Evolutionary conservation across 2,113 vertebrate genomes (phyloP).

Genomic region (Raja brachyura): DNA sequence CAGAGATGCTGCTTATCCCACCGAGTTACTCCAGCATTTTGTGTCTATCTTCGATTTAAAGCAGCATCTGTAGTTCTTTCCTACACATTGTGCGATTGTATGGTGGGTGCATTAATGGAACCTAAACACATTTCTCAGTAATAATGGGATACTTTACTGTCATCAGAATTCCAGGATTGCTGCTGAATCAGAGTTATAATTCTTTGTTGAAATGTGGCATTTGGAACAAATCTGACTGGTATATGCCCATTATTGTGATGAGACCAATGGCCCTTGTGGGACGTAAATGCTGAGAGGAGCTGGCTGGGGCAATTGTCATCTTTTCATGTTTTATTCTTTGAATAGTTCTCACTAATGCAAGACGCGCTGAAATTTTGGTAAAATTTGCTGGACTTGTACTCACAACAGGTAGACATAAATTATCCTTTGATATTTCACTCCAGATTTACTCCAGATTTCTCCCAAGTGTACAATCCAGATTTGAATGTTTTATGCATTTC

Average conservation of each 20-base stretch:
- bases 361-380: not conserved
- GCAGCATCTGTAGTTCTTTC: too few relatives aligned
- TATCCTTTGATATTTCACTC: not conserved
- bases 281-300: not conserved
- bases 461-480: not conserved
- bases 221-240: not conserved
- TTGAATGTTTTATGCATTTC: not conserved
- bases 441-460: not conserved
- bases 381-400: not conserved
- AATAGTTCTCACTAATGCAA: not conserved
- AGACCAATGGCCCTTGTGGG: not conserved
- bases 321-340: not conserved
- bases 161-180: not conserved
- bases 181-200: not conserved
- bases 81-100: too few relatives aligned
- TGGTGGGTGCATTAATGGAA: too few relatives aligned
- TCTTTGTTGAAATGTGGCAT: not conserved
- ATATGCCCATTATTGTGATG: not conserved
- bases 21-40: too few relatives aligned
- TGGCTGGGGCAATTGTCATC: not conserved
- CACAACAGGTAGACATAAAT: not conserved
- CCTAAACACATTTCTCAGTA: too few relatives aligned
- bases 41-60: too few relatives aligned
- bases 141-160: too few relatives aligned
- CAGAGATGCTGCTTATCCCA: too few relatives aligned